phyloP scores from a whole-genome alignment of 2,113 vertebrate species.

The Boleophthalmus pectinirostris region DNA sequence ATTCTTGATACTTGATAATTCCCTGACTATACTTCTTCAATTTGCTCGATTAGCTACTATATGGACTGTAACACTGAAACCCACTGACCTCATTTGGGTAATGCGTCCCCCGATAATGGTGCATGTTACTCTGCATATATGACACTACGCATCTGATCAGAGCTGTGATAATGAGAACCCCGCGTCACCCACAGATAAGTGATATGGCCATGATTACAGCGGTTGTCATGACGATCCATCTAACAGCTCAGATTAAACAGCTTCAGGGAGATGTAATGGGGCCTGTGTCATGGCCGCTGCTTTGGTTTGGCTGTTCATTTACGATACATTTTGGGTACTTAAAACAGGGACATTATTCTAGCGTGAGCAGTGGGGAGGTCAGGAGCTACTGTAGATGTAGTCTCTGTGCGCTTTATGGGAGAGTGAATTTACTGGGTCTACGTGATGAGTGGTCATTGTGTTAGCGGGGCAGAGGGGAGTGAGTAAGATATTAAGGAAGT shows the following conservation, averaged over 20 bases:
- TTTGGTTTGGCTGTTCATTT: slow-evolving; percentile 36
- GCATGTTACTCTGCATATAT: slow-evolving; percentile 6
- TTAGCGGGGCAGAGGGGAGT: not conserved
- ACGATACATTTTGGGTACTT: slow-evolving; percentile 45
- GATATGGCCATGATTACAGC: slow-evolving; percentile 61
- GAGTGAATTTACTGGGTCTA: not conserved
- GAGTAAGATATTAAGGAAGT: not conserved
- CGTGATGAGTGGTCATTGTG: not conserved
- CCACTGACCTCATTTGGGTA: not conserved
- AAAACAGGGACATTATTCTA: slow-evolving; percentile 25
- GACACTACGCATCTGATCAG: slow-evolving; percentile 27
- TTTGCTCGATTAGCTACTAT: not conserved
- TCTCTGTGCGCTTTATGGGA: not conserved
- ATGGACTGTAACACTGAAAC: not conserved
- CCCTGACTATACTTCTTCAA: too few species aligned
- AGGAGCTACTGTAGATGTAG: slow-evolving; percentile 14
- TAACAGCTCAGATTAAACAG: slow-evolving; percentile 59
- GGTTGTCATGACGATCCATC: slow-evolving; percentile 50
- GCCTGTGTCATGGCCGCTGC: slow-evolving; percentile 18
- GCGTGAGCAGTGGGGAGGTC: slow-evolving; percentile 11
- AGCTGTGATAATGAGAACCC: slow-evolving; percentile 55
- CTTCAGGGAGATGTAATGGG: slow-evolving; percentile 26
- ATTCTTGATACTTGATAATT: too few species aligned
- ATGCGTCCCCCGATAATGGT: slow-evolving; percentile 8
- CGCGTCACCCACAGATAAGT: slow-evolving; percentile 50